Conservation (phyloP, 2,797 vertebrate genomes). For the Bradypodion ventrale region DNA sequence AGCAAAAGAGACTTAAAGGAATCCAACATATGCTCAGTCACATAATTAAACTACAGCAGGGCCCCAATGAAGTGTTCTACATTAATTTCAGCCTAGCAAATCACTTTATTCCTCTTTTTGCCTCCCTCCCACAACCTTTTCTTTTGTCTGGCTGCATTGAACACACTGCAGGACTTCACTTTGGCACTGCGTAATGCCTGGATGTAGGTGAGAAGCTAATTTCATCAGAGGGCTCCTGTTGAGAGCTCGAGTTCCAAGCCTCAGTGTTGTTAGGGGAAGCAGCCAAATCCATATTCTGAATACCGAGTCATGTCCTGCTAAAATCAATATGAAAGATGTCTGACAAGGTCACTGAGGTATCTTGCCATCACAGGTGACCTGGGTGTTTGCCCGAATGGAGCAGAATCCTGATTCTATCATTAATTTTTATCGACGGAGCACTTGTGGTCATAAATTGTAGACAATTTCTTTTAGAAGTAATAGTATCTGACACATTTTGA, state of each 20-base stretch:
- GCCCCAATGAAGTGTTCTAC: background rate
- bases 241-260: conserved; percentile 1
- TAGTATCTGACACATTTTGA: background rate
- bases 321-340: background rate
- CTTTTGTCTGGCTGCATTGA: conserved; percentile 17
- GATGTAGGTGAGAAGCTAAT: conserved; percentile 27
- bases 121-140: background rate
- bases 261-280: conserved; percentile 11
- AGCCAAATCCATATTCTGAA: background rate
- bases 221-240: conserved; percentile 22
- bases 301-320: background rate
- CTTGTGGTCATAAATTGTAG: background rate
- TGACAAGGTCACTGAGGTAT: background rate
- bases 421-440: conserved; percentile 20
- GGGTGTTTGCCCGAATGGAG: background rate
- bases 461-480: background rate
- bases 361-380: background rate
- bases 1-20: background rate
- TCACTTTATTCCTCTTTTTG: background rate
- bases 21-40: background rate
- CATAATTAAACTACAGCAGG: conserved; percentile 1
- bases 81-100: background rate
- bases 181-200: conserved; percentile 2
- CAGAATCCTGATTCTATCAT: background rate
- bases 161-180: conserved; percentile 15